These are phyloP conservation scores for Acrocyrtus sp. DNA, from an alignment of 2,888 invertebrate species.

Conservation along the genomic window DNA sequence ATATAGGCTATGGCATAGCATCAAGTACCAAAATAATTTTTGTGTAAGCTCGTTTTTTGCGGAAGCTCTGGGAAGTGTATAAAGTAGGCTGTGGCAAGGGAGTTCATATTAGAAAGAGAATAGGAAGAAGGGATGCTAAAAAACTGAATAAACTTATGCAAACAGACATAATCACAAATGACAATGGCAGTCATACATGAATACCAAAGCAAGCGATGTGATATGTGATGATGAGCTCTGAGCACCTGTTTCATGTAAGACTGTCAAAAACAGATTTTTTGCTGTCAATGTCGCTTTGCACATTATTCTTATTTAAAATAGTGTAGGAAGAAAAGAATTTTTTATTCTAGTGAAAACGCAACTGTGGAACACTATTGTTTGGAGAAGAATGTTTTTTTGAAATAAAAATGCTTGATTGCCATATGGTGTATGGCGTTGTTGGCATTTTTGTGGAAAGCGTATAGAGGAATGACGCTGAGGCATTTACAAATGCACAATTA, in stretches of 20 bases:
- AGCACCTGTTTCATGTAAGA: conserved; percentile 52
- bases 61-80: too few relatives aligned
- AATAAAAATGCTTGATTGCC: conserved; percentile 45
- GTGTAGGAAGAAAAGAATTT: neutral
- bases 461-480: conserved; percentile 8
- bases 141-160: neutral
- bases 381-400: conserved; percentile 17
- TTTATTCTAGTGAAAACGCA: too few relatives aligned
- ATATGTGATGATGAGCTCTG: too few relatives aligned
- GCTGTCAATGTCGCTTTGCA: conserved; percentile 44
- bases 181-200: conserved; percentile 25
- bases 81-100: too few relatives aligned
- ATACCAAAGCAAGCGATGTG: conserved; percentile 28
- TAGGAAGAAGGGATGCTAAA: conserved; percentile 1
- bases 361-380: neutral
- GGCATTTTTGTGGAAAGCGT: conserved; percentile 37
- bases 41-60: too few relatives aligned
- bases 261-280: conserved; percentile 51
- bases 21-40: too few relatives aligned
- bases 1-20: too few relatives aligned
- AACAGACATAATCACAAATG: conserved; percentile 33
- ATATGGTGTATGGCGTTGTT: conserved; percentile 40
- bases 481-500: neutral
- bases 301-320: neutral
- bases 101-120: conserved; percentile 36